Percentiles rank a stretch among this genome's conserved stretches.
Conservation (phyloP, 2,113 vertebrate genomes). For the Microtus montanus region DNA sequence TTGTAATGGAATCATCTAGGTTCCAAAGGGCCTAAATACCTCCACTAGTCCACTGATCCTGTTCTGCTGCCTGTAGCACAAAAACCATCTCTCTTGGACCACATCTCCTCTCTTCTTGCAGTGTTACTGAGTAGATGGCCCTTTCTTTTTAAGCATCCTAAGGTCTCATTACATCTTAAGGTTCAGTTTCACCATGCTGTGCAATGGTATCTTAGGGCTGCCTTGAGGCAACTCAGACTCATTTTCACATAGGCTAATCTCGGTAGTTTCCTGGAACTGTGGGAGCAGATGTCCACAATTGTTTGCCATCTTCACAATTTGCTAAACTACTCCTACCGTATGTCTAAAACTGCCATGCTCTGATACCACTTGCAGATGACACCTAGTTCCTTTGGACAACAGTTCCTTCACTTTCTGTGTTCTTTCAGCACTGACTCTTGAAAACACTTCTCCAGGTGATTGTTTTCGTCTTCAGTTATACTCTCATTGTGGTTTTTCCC, state of each 20-base stretch:
- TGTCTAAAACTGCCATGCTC: background rate
- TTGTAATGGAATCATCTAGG: too few relatives aligned
- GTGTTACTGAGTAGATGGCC: too few relatives aligned
- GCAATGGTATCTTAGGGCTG: too few relatives aligned
- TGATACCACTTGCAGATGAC: rapidly evolving
- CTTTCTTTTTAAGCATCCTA: too few relatives aligned
- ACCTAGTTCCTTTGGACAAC: too few relatives aligned
- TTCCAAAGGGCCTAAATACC: background rate
- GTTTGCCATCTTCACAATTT: background rate
- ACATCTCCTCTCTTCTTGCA: background rate
- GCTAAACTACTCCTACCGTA: background rate
- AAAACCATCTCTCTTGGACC: background rate
- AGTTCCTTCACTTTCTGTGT: too few relatives aligned
- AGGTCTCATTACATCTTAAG: background rate
- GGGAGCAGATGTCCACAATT: background rate
- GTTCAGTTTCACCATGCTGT: background rate
- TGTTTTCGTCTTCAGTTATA: background rate
- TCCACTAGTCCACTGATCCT: too few relatives aligned
- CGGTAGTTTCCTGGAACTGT: too few relatives aligned
- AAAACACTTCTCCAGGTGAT: background rate
- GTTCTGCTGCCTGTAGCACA: too few relatives aligned
- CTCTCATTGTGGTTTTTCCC: background rate
- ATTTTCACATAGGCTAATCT: rapidly evolving
- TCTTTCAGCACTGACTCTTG: background rate
- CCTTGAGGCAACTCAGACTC: background rate